Base-by-base conservation (phyloP, 2,888 invertebrate genomes). In the Folsomia candida region DNA sequence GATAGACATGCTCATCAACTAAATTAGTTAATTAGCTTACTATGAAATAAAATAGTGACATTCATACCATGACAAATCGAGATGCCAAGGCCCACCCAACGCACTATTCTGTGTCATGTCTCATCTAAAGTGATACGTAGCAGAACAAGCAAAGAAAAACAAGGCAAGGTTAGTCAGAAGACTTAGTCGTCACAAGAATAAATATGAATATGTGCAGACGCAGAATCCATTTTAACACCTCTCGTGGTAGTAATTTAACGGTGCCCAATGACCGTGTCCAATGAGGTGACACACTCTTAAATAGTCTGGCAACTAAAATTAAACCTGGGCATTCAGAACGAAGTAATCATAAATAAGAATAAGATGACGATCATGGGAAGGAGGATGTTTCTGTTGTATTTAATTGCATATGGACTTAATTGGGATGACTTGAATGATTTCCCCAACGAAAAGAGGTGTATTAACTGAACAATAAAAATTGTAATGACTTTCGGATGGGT, bases 241-340 rank as follows among this genome's bases (percentile, higher is more conserved):
- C 54, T 14, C 18, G 47, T 47, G 47, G 9, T 47, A 47, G 9
- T 11, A 47, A 18, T 47, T 54, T 14, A 54, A 54, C 20, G 18
- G 54, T 54, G 54, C 54, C 54, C 18, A 54, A 54, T 54, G 54
- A 54, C 54, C 54, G 54, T 54, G 54, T 54, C 54, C 11, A 54
- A 54, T 37, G 37, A 14, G 37, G 14, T 37, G 37, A 37, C 37
- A 37, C 37, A 9, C 37, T 37, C 37, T n/a, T n/a, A n/a, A n/a
- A n/a, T n/a, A n/a, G 14, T 37, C 37, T 37, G 6, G 37, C 37
- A 4, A 37, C 14, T 37, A 9, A 37, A n/a, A n/a, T n/a, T 37
- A 14, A 37, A 9, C 6, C 37, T 37, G 37, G 37, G 14, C 14
- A 37, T 9, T 37, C 14, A 37, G 37, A 37, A 4, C 6, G 37